phyloP scores from a whole-genome alignment of 2,113 vertebrate species.

The Ranitomeya imitator region DNA sequence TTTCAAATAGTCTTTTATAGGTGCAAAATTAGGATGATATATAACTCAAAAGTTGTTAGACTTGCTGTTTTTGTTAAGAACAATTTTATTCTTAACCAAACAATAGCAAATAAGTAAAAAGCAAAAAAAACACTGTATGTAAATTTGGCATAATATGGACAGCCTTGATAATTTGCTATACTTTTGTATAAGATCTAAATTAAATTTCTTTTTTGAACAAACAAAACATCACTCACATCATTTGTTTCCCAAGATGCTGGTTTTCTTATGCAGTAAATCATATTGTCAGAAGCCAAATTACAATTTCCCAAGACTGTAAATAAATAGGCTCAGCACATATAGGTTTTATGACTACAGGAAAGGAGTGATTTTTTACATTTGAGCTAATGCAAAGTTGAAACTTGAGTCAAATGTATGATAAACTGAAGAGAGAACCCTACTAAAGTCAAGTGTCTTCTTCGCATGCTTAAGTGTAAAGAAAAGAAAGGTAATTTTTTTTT shows the following conservation, averaged over 20 bases:
- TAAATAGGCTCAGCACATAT: conserved; percentile 29
- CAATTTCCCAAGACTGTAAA: conserved; percentile 13
- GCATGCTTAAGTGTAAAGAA: neutral
- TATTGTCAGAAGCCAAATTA: conserved; percentile 43
- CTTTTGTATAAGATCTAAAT: neutral
- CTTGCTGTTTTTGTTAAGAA: too few species aligned
- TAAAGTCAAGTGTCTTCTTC: conserved; percentile 10
- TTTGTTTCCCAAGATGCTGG: conserved; percentile 18
- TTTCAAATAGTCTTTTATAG: too few species aligned
- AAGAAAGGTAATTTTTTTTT: neutral
- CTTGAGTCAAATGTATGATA: conserved; percentile 22
- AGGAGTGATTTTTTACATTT: conserved; percentile 26
- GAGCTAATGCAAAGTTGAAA: conserved; percentile 24
- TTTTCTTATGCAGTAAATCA: conserved; percentile 19
- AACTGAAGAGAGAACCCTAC: neutral
- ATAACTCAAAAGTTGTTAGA: too few species aligned
- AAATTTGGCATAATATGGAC: neutral
- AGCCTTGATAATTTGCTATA: neutral
- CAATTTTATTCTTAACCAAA: too few species aligned
- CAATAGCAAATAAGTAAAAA: neutral
- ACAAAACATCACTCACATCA: conserved; percentile 29
- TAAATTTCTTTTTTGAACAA: neutral
- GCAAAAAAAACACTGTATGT: neutral
- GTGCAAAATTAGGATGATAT: too few species aligned
- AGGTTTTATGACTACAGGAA: conserved; percentile 27